Evolutionary conservation across 2,888 invertebrate species (phyloP), one percentile per base, ranked within the genome.

Genomic region (Noctuana brunneofusca): DNA sequence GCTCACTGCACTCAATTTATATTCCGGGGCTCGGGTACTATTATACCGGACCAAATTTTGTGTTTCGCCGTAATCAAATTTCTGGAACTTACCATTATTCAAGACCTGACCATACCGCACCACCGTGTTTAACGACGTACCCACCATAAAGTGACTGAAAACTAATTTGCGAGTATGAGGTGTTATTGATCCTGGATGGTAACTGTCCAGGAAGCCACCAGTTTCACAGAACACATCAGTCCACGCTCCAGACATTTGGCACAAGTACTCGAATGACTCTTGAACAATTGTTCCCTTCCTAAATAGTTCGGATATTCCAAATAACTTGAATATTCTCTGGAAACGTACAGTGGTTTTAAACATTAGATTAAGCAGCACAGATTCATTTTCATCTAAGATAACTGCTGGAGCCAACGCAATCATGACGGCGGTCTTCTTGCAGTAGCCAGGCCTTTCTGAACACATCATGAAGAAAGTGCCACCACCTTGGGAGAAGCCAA

Each of bases 401-500:
- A 60, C 48, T 6, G 46, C 60, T 11, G 60, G 60, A 32, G 60
- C 53, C 8, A 60, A 24, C 0, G 35, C 60, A 24, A 54, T 18
- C 60, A 60, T 60, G n/a, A 60, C 9, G 0, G 24, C 54, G 0
- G 46, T 5, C 24, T 60, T 60, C 6, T 59, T 8, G 3, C 59
- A 59, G 46, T 59, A 53, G 6, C 11, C 30, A 16, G 59, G 53
- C 22, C 46, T 59, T 24, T 64, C 93, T 88, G 93, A 90, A 12
- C 84, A 78, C 90, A 93, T 90, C 0, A 92, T 91, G 66, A 90
- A 93, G 69, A 92, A 93, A 43, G 81, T 73, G 0, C 94, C 93
- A 0, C 93, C 93, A 20, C 96, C 96, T 81, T 93, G 93, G 8
- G 95, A 96, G 76, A 96, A 95, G 3, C 96, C 96, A 3, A 94